phyloP scores from a whole-genome alignment of 2,113 vertebrate species.

The Menura novaehollandiae region DNA sequence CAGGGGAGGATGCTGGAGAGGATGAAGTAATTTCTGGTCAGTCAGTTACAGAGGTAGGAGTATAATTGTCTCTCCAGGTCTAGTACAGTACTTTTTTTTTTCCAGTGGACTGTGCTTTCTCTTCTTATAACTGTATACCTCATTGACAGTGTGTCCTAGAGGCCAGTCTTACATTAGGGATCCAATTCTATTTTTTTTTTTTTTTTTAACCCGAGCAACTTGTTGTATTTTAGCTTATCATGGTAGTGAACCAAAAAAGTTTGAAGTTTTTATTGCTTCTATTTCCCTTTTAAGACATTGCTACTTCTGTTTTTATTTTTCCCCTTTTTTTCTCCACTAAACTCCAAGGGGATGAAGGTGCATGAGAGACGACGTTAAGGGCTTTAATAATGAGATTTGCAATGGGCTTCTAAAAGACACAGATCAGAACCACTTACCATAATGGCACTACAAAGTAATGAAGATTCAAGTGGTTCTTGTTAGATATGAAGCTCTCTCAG shows the following conservation, averaged over 20 bases:
- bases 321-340: not conserved
- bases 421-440: slow-evolving; percentile 69
- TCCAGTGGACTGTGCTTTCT: not conserved
- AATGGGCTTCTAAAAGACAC: slow-evolving; percentile 58
- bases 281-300: not conserved
- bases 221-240: not conserved
- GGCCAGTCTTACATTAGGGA: not conserved
- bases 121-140: not conserved
- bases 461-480: slow-evolving; percentile 76
- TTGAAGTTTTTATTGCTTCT: not conserved
- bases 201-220: not conserved
- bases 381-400: slow-evolving; percentile 69
- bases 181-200: not conserved
- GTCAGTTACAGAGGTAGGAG: not conserved
- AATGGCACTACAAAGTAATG: slow-evolving; percentile 74
- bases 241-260: not conserved
- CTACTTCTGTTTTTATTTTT: not conserved
- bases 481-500: slow-evolving; percentile 54
- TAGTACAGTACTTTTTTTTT: not conserved
- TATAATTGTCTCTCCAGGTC: not conserved
- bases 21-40: not conserved
- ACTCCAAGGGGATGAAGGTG: slow-evolving; percentile 40
- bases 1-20: not conserved
- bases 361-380: slow-evolving; percentile 42
- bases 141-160: not conserved